Conservation (phyloP, 2,113 vertebrate genomes). For the Microtus ochrogaster region DNA sequence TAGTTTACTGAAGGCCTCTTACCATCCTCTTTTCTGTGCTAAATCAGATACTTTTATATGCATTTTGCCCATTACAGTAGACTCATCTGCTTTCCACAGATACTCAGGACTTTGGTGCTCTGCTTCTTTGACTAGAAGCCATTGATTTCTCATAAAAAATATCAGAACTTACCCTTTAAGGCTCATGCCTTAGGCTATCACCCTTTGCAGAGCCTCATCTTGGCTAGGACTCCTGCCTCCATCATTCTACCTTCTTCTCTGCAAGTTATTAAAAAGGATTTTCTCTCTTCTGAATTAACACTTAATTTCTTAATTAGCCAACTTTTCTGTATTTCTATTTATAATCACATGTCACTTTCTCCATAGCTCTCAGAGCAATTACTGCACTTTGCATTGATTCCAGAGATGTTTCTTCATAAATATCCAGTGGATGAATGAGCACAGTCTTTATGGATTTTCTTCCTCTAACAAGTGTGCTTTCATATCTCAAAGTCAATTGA, state of each 20-base stretch:
- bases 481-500: conserved; percentile 73
- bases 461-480: conserved; percentile 68
- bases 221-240: background rate
- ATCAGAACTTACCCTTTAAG: background rate
- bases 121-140: background rate
- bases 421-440: conserved; percentile 65
- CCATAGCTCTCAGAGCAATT: conserved; percentile 41
- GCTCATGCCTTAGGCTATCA: background rate
- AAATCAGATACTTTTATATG: conserved; percentile 10
- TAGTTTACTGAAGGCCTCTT: background rate
- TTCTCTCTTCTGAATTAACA: conserved; percentile 37
- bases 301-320: conserved; percentile 67
- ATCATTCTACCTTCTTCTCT: background rate
- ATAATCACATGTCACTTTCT: conserved; percentile 38
- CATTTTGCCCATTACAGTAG: background rate
- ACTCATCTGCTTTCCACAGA: background rate
- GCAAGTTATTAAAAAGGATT: background rate
- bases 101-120: background rate
- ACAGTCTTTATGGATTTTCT: conserved; percentile 71
- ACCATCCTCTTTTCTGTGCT: background rate
- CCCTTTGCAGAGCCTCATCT: background rate
- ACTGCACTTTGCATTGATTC: conserved; percentile 70
- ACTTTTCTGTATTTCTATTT: conserved; percentile 54
- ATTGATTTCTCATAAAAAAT: background rate
- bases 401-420: conserved; percentile 55